Base-by-base conservation (phyloP, 64 coral and sea anemone species). In the Catalaphyllia jardinei region DNA sequence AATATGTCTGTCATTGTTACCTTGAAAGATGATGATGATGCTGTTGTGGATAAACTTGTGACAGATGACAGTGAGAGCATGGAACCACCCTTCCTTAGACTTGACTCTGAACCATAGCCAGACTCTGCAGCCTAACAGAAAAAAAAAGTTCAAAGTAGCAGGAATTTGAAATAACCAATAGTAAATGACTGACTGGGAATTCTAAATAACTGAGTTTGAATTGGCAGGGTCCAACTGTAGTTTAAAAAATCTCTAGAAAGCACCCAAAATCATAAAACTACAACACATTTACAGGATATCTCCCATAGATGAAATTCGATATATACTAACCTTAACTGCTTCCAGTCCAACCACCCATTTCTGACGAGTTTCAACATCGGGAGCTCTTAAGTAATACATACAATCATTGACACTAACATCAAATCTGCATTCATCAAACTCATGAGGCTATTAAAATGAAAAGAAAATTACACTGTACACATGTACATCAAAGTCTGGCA, bases 361-460 rank as follows among this genome's bases (percentile, higher is more conserved):
- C 64, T 95, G 91, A 24, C 96, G 75, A 52, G 52, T 67, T 24
- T 98, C 96, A 46, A 63, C 35, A 73, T 93, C 80, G 77, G 80
- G 78, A 29, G 96, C 90, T 80, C 96, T 77, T 27, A 98, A 57
- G 42, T 98, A 98, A 67, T 98, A 98, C 87, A 98, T 95, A 75
- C 93, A 98, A 71, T 98, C 96, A 93, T 98, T 98, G 31, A 95
- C 94, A 63, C 93, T 92, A 22, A 98, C 96, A 60, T 98, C 96
- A 98, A 98, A 98, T 12, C 96, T 88, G 54, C 96, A 98, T 35
- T 98, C 96, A 91, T 98, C 96, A 98, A 93, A 98, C 17, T 98
- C 96, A 89, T 98, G 93, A 73, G 87, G 51, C 96, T 98, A 62
- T 27, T 10, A 89, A 60, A 77, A 83, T 49, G 67, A 86, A 90